phyloP scores from a whole-genome alignment of 2,888 invertebrate species.

The Perizoma affinitatum region DNA sequence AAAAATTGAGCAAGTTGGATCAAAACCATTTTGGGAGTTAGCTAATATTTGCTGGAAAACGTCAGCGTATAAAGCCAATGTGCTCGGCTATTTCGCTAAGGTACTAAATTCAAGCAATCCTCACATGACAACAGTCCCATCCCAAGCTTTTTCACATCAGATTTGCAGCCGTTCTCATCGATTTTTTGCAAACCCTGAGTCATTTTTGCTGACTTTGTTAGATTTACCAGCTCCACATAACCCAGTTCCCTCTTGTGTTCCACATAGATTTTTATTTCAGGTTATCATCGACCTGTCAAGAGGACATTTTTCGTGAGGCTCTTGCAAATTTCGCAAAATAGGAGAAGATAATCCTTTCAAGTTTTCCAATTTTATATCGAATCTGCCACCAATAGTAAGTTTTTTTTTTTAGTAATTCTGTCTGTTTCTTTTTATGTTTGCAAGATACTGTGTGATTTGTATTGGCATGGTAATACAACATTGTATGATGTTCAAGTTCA shows the following conservation, averaged over 20 bases:
- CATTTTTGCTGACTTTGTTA: conserved; percentile 32
- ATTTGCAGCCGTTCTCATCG: conserved; percentile 40
- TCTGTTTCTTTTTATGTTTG: conserved; percentile 9
- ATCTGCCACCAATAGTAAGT: conserved; percentile 83
- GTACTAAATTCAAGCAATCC: conserved; percentile 30
- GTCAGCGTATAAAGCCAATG: conserved; percentile 1
- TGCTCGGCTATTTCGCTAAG: conserved; percentile 28
- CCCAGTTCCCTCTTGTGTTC: conserved; percentile 47
- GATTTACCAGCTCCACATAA: conserved; percentile 29
- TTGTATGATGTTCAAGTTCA: too few species aligned
- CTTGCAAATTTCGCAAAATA: conserved; percentile 80
- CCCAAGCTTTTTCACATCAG: conserved; percentile 35
- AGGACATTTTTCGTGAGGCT: conserved; percentile 79
- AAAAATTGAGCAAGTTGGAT: conserved; percentile 36
- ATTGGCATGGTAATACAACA: not conserved
- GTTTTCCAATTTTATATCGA: conserved; percentile 83
- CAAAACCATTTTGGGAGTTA: conserved; percentile 1
- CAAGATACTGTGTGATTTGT: not conserved
- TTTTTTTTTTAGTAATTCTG: conserved; percentile 20
- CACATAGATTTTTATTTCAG: conserved; percentile 81
- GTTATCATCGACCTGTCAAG: conserved; percentile 83
- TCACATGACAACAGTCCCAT: conserved; percentile 23
- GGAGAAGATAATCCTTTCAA: conserved; percentile 82
- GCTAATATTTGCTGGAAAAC: conserved; percentile 9
- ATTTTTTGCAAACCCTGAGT: conserved; percentile 40